These are phyloP conservation scores for Lissonota sp. DNA, from an alignment of 2,888 invertebrate genomes.

Conservation along the genomic window DNA sequence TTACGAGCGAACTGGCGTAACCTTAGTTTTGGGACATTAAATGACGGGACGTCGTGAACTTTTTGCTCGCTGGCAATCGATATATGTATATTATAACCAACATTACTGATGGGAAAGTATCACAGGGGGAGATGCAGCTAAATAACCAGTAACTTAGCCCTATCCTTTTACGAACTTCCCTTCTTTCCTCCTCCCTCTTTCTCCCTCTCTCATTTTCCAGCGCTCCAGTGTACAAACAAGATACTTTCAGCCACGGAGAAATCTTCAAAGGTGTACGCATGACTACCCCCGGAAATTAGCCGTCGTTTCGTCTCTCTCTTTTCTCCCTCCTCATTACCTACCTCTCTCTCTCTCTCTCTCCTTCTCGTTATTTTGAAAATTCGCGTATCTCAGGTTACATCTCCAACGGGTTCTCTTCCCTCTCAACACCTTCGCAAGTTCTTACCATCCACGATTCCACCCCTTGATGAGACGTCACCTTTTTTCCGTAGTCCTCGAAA, in stretches of 20 bases:
- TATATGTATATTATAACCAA: no score
- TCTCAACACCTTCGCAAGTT: constrained; percentile 19
- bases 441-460: not conserved
- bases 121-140: constrained; percentile 18
- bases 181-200: constrained; percentile 41
- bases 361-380: constrained; percentile 53
- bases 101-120: not conserved
- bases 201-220: constrained; percentile 36
- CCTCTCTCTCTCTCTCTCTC: constrained; percentile 2
- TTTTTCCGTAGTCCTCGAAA: constrained; percentile 20
- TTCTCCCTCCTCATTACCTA: constrained; percentile 23
- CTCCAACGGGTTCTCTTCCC: constrained; percentile 17
- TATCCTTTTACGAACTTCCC: constrained; percentile 22
- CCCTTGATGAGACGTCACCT: constrained; percentile 6
- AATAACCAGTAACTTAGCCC: constrained; percentile 52
- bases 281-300: constrained; percentile 72
- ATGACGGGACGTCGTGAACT: no score
- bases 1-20: no score
- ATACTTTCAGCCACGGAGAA: constrained; percentile 61
- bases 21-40: no score
- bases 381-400: constrained; percentile 35
- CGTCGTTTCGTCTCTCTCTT: constrained; percentile 59
- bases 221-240: constrained; percentile 10
- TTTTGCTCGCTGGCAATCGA: no score
- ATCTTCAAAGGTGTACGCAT: constrained; percentile 66